Conservation (phyloP, 2,113 vertebrate genomes). For the Brachypodius melanocephalos region DNA sequence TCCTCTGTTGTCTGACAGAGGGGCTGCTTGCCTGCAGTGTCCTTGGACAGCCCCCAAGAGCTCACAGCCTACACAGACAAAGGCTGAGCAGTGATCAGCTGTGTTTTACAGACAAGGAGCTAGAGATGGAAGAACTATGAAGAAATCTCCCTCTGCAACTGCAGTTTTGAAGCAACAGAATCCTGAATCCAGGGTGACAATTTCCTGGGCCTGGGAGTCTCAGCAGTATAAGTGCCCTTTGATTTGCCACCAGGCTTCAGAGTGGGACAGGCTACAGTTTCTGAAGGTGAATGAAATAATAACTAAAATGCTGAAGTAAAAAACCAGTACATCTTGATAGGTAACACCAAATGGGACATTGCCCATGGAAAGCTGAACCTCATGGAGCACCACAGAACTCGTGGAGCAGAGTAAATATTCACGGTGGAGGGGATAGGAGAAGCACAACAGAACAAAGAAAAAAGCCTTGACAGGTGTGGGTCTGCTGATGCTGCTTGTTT, state of each 20-base stretch:
- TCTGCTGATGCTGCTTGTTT: neutral
- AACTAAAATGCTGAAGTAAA: neutral
- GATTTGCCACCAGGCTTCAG: neutral
- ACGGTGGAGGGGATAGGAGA: neutral
- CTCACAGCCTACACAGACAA: neutral
- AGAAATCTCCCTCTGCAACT: neutral
- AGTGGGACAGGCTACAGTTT: neutral
- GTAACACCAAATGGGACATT: neutral
- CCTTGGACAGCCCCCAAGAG: neutral
- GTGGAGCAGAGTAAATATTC: neutral
- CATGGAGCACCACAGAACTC: neutral
- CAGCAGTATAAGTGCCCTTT: neutral
- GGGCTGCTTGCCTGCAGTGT: rapidly evolving
- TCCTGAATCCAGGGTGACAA: neutral
- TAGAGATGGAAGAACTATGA: neutral
- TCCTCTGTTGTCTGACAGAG: neutral
- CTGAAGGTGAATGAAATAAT: neutral
- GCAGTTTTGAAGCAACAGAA: neutral
- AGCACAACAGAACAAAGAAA: neutral
- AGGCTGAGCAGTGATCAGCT: neutral
- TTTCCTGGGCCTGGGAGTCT: neutral
- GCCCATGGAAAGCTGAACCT: neutral
- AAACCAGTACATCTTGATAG: neutral
- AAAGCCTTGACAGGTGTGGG: neutral
- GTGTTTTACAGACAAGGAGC: neutral